Base-by-base conservation (phyloP, 2,113 vertebrate genomes). In the Syngnathus scovelli region DNA sequence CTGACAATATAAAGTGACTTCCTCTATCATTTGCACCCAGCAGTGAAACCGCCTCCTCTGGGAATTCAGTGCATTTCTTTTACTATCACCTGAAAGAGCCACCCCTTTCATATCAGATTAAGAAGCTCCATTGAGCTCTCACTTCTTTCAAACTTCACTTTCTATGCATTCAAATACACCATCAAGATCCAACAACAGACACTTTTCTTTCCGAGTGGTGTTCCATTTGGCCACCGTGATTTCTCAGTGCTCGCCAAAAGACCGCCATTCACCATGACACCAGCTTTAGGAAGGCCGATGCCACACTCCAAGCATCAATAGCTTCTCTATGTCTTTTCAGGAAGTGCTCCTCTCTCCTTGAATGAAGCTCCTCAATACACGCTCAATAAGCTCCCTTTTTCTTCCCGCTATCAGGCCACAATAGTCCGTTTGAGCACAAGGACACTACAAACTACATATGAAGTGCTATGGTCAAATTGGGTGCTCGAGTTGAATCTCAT, bases 11-110 rank as follows among this genome's bases (percentile, higher is more conserved):
- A 72, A 83, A 83, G 77, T 81, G 70, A 74, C 74, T 79, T 76
- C 77, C 69, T 80, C 74, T 82, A 78, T 85, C 82, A 82, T 85
- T 76, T 65, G 65, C 63, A 48, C 83, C 87, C 79, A 84, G 83
- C 69, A 64, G 66, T 59, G 73, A 76, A 85, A 83, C 71, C 72
- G 70, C 76, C 83, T 86, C 83, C 86, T 85, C 63, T 85, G 85
- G 79, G 85, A 88, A 88, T 87, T 84, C 78, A 84, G 86, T 81
- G 83, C 77, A 77, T 72, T 80, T 74, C 82, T 79, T 86, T 87
- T 70, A 81, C 84, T 81, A 82, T 69, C 81, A 86, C 82, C 76
- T 80, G 72, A 85, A 79, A 79, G 72, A 74, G 71, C 58, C 54
- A 51, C 64, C 64, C 44, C 75, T 81, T 87, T 88, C 81, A 81